These are phyloP conservation scores for Oncorhynchus mykiss DNA, from an alignment of 2,113 vertebrate species.

Conservation along the genomic window DNA sequence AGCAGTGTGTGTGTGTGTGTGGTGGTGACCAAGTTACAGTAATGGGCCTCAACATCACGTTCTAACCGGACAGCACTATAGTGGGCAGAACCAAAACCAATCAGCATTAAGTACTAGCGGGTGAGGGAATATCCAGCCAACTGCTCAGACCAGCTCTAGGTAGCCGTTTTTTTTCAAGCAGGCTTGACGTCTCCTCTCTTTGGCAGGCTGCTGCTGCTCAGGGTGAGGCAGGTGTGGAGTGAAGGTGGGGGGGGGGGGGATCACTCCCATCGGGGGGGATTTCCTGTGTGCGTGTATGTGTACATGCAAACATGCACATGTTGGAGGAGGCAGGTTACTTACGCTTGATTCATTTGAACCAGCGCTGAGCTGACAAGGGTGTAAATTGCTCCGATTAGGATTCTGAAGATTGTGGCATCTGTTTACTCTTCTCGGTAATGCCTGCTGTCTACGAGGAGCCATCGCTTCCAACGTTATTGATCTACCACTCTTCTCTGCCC, in stretches of 20 bases:
- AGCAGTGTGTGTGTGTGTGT: too few species aligned
- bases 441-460: constrained; percentile 34
- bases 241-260: constrained; percentile 9
- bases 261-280: neutral
- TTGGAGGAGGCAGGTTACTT: neutral
- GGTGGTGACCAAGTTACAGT: too few species aligned
- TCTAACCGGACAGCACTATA: too few species aligned
- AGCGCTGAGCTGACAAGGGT: constrained; percentile 47
- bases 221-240: neutral
- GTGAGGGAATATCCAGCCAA: too few species aligned
- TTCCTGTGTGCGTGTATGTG: neutral
- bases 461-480: constrained; percentile 33
- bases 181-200: constrained; percentile 28
- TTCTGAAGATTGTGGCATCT: constrained; percentile 43
- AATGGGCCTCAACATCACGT: too few species aligned
- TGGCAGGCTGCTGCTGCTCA: constrained; percentile 18
- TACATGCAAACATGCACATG: neutral
- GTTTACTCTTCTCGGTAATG: constrained; percentile 38
- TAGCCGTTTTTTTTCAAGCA: neutral
- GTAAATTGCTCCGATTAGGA: constrained; percentile 56
- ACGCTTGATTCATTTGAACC: constrained; percentile 31
- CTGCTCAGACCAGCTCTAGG: too few species aligned
- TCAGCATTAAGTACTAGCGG: too few species aligned
- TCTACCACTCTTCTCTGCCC: constrained; percentile 25
- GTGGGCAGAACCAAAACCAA: too few species aligned